Base-by-base conservation (phyloP, 2,113 vertebrate species). In the Ploceus nigricollis region DNA sequence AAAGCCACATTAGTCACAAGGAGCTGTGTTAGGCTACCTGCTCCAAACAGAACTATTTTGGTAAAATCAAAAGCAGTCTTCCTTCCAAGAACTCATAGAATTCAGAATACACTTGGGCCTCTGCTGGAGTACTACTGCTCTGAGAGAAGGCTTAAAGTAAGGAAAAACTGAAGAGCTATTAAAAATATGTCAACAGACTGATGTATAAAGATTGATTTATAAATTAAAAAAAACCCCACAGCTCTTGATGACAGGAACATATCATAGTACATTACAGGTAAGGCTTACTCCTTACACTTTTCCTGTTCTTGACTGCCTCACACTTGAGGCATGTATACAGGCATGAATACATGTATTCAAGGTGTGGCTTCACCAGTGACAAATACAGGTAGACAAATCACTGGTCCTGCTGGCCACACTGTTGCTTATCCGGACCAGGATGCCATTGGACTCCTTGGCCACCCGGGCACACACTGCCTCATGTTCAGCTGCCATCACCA, bases 261-360 rank as follows among this genome's bases (percentile, higher is more conserved):
- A 31, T 19, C 11, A n/a, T 1, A 56, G 3, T 10, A 21, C 56
- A 27, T 45, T 65, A 31, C 19, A 85, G 20, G 6, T 31, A 69
- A 60, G 35, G 5, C 11, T 50, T 20, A 60, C 13, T 63, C 31
- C 39, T 84, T 76, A 61, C 11, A 33, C 15, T 58, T 53, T 16
- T 72, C 16, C 13, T 44, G 22, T 15, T 58, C 33, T 58, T 72
- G 19, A 50, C 44, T 68, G 44, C 23, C 51, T 54, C 35, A 81
- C 11, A 23, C 23, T 42, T 81, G 24, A 82, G 27, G 33, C 8
- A 60, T 1, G 4, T 15, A 76, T 30, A 27, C 35, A 69, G 15
- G 31, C 40, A 48, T 5, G 4, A 72, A 9, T 85, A n/a, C n/a
- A n/a, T n/a, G n/a, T n/a, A n/a, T n/a, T n/a, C 1, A 0, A 58